A percentile compares a stretch with the other conserved stretches of the same genome.
Evolutionary conservation across 2,888 invertebrate species (phyloP).

Genomic region (Cryptocephalus primarius): DNA sequence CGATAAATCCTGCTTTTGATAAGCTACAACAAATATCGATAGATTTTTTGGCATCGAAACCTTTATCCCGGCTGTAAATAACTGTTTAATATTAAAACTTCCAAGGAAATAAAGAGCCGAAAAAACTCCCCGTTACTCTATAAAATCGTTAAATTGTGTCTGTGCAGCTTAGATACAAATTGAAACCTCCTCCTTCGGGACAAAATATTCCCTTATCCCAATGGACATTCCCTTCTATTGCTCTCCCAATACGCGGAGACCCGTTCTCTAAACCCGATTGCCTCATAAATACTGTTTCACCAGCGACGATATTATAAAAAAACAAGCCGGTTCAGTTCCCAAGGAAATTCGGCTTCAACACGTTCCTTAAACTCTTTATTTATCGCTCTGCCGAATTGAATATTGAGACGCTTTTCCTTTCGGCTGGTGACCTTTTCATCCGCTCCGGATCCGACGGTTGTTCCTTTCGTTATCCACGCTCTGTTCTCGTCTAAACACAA

Average conservation of each 20-base stretch:
- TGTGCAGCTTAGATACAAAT: constrained; percentile 30
- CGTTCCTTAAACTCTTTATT: constrained; percentile 5
- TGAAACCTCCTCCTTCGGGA: constrained; percentile 28
- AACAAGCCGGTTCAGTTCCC: constrained; percentile 11
- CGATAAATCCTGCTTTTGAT: no score
- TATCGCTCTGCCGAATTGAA: no score
- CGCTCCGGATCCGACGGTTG: no score
- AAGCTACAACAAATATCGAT: no score
- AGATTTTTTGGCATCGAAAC: no score
- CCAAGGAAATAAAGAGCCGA: neutral
- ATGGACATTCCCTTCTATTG: constrained; percentile 31
- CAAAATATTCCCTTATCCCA: constrained; percentile 32
- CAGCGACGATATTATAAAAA: constrained; percentile 16
- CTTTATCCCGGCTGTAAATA: no score
- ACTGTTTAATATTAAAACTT: no score
- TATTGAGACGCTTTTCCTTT: no score
- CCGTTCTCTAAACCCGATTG: constrained; percentile 21
- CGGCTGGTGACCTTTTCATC: no score
- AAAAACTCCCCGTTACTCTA: constrained; percentile 16
- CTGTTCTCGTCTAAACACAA: no score
- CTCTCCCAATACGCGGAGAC: constrained; percentile 25
- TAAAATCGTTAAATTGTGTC: constrained; percentile 31
- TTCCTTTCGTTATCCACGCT: no score
- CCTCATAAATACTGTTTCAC: constrained; percentile 21
- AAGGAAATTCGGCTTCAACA: constrained; percentile 6